Conservation (phyloP, 2,113 vertebrate species). For the Patagioenas fasciata region DNA sequence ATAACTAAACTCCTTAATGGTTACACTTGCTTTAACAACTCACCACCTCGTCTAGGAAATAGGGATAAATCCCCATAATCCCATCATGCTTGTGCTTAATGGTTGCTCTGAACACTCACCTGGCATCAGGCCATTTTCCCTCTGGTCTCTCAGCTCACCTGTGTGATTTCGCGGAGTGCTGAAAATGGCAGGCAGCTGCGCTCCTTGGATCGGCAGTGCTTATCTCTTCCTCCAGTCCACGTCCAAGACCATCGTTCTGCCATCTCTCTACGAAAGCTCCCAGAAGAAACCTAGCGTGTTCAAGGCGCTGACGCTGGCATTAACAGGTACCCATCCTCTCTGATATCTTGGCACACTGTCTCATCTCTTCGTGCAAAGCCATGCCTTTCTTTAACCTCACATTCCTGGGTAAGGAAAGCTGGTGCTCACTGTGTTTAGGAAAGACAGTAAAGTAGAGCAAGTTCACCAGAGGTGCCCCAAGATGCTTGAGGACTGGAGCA, state of each 20-base stretch:
- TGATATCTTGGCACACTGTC: not conserved
- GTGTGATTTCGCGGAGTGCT: conserved; percentile 65
- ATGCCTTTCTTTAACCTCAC: not conserved
- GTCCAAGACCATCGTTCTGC: conserved; percentile 76
- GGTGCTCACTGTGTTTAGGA: not conserved
- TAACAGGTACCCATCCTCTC: conserved; percentile 79
- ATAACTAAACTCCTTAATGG: not conserved
- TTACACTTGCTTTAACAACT: not conserved
- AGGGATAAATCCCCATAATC: not conserved
- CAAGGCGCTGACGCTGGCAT: conserved; percentile 85
- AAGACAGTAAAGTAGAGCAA: not conserved
- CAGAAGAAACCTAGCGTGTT: conserved; percentile 83
- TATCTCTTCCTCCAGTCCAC: conserved; percentile 89
- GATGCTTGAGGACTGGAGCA: not conserved
- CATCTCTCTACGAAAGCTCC: conserved; percentile 81
- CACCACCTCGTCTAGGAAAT: not conserved
- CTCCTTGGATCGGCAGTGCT: conserved; percentile 86
- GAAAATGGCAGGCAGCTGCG: conserved; percentile 70
- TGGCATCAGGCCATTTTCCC: not conserved
- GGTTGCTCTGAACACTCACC: not conserved
- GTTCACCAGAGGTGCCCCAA: not conserved
- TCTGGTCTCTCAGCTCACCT: not conserved
- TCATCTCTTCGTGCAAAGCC: not conserved
- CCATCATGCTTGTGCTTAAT: not conserved
- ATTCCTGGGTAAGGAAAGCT: not conserved